These are phyloP conservation scores for Dromiciops gliroides DNA, from an alignment of 2,113 vertebrate species.

Conservation along the genomic window DNA sequence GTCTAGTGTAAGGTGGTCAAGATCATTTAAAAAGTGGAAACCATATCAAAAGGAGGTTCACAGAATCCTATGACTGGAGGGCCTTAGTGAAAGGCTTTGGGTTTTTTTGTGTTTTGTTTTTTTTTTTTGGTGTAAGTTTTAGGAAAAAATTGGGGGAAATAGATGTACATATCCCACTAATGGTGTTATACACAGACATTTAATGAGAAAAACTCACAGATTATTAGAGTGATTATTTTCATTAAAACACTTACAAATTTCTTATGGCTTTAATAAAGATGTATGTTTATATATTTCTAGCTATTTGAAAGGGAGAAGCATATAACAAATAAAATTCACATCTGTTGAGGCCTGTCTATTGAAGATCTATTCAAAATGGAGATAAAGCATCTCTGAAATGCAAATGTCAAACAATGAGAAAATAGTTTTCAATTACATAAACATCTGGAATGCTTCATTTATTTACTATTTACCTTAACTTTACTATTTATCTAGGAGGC, in stretches of 20 bases:
- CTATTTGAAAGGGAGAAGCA: not conserved
- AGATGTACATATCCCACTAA: too few species aligned
- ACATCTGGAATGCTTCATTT: too few species aligned
- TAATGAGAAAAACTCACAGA: too few species aligned
- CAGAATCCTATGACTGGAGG: not conserved
- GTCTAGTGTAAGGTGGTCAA: not conserved
- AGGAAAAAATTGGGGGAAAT: too few species aligned
- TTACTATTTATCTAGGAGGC: too few species aligned
- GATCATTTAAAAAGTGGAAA: not conserved
- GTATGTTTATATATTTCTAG: slow-evolving; percentile 21
- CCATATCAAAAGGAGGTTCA: not conserved
- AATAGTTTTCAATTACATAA: not conserved
- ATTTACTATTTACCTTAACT: too few species aligned
- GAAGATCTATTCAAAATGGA: too few species aligned
- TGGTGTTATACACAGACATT: too few species aligned
- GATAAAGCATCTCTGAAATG: too few species aligned
- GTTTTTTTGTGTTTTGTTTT: not conserved
- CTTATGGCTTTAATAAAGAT: too few species aligned
- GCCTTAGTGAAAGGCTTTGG: not conserved
- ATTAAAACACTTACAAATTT: not conserved
- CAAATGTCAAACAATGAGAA: not conserved
- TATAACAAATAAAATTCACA: not conserved
- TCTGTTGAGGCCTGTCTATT: too few species aligned
- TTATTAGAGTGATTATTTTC: not conserved
- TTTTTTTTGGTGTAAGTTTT: too few species aligned